A percentile compares a stretch with the other conserved stretches of the same genome.
phyloP scores from a whole-genome alignment of 2,113 vertebrate species.

The Istiophorus platypterus region DNA sequence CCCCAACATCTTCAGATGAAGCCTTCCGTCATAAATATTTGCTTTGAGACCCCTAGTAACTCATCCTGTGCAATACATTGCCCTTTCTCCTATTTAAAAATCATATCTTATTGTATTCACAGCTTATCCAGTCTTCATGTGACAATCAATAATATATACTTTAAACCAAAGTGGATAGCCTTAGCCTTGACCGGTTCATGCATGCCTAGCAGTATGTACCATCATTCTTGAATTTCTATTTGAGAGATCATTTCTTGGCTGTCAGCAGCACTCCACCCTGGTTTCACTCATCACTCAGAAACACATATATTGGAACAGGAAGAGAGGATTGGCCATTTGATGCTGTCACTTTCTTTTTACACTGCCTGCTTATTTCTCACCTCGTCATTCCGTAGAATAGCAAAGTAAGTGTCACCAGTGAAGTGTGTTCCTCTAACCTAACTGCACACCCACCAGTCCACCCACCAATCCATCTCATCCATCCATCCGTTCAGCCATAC shows the following conservation, averaged over 20 bases:
- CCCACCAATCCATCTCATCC: slow-evolving; percentile 67
- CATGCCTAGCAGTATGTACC: slow-evolving; percentile 7
- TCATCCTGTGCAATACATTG: background rate
- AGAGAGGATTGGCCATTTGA: slow-evolving; percentile 75
- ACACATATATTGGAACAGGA: slow-evolving; percentile 57
- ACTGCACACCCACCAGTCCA: slow-evolving; percentile 55
- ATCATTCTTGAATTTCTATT: slow-evolving; percentile 64
- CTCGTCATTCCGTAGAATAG: slow-evolving; percentile 52
- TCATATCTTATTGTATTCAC: background rate
- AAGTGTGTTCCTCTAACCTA: slow-evolving; percentile 61
- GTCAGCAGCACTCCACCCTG: slow-evolving; percentile 73
- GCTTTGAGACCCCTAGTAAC: background rate
- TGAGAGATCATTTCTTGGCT: slow-evolving; percentile 81
- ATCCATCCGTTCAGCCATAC: slow-evolving; percentile 52
- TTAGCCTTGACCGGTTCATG: slow-evolving; percentile 17
- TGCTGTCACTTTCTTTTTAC: slow-evolving; percentile 76
- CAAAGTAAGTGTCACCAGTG: slow-evolving; percentile 61
- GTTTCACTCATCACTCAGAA: slow-evolving; percentile 79
- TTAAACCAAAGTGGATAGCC: slow-evolving; percentile 15
- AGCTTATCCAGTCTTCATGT: background rate
- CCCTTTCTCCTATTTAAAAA: slow-evolving; percentile 7
- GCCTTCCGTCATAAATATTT: slow-evolving; percentile 54
- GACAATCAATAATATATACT: slow-evolving; percentile 12
- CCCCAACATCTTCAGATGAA: slow-evolving; percentile 65
- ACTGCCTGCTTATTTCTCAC: slow-evolving; percentile 57